These are phyloP conservation scores for Mus caroli DNA, from an alignment of 2,797 vertebrate genomes.

Conservation along the genomic window DNA sequence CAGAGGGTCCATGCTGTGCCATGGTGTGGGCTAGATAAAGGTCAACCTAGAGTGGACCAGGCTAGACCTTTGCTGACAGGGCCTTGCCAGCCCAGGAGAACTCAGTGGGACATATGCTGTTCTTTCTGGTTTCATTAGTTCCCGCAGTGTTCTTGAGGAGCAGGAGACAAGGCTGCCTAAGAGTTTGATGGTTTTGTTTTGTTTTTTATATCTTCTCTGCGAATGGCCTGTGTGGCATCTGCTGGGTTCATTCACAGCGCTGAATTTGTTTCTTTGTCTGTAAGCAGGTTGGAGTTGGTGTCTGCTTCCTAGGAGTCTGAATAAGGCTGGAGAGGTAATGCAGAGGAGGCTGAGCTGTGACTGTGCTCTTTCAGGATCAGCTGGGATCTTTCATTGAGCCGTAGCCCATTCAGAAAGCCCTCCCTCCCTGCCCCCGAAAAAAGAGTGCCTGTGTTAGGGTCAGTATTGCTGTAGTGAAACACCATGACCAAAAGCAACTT, in stretches of 20 bases:
- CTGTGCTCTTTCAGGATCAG: background rate
- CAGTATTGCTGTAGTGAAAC: background rate
- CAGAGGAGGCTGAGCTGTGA: background rate
- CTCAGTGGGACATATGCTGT: background rate
- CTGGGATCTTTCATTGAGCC: background rate
- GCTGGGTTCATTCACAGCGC: conserved; percentile 25
- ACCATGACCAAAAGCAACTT: background rate
- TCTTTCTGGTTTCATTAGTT: background rate
- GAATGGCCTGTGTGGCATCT: conserved; percentile 21
- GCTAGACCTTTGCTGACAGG: background rate
- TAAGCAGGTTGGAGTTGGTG: background rate
- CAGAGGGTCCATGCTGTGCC: background rate
- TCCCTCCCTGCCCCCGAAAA: background rate
- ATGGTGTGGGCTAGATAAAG: background rate
- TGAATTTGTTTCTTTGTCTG: background rate
- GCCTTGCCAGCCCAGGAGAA: background rate
- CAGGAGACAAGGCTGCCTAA: background rate
- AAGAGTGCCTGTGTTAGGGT: background rate
- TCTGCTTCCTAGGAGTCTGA: background rate
- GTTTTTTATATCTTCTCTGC: background rate
- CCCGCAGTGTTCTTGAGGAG: background rate
- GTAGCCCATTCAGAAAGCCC: background rate
- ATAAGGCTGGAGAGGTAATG: background rate
- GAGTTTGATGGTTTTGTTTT: background rate
- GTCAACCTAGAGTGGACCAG: background rate